A percentile compares a stretch with the other conserved stretches of the same genome.
These are phyloP conservation scores for Copidosoma floridanum DNA, from an alignment of 1,140 invertebrate genomes.

Conservation along the genomic window DNA sequence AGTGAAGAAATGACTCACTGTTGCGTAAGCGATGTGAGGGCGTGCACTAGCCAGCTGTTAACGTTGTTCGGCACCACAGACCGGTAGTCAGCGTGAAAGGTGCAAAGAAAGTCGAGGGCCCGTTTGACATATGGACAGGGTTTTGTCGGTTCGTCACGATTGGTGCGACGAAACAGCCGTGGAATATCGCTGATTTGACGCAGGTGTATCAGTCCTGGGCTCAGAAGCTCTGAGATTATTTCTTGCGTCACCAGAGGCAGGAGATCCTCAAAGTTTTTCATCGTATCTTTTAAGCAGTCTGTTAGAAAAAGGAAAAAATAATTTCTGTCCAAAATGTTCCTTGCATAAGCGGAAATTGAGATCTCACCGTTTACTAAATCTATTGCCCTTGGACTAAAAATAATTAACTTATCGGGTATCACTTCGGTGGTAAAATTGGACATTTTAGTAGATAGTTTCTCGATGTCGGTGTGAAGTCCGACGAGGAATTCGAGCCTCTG, in stretches of 20 bases:
- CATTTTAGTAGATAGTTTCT: slow-evolving; percentile 51
- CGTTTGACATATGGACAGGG: slow-evolving; percentile 75
- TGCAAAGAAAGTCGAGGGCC: slow-evolving; percentile 63
- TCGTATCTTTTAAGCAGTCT: slow-evolving; percentile 58
- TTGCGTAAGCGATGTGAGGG: slow-evolving; percentile 65
- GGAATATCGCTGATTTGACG: slow-evolving; percentile 88
- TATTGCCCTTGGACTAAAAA: slow-evolving; percentile 29
- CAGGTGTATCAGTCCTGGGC: slow-evolving; percentile 60
- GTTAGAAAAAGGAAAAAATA: slow-evolving; percentile 17
- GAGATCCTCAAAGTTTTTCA: slow-evolving; percentile 51
- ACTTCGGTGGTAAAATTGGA: slow-evolving; percentile 53
- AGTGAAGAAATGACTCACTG: slow-evolving; percentile 59
- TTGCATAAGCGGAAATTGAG: slow-evolving; percentile 3
- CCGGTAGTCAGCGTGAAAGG: slow-evolving; percentile 63
- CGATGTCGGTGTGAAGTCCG: slow-evolving; percentile 53
- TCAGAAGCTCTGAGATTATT: slow-evolving; percentile 61
- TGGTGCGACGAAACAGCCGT: slow-evolving; percentile 87
- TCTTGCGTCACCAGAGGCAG: slow-evolving; percentile 59
- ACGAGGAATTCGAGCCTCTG: slow-evolving; percentile 52
- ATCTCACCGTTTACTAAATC: slow-evolving; percentile 45
- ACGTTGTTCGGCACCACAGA: slow-evolving; percentile 57
- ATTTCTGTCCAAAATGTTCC: neutral
- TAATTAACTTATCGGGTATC: slow-evolving; percentile 50
- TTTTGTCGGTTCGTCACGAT: slow-evolving; percentile 79
- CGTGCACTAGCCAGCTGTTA: slow-evolving; percentile 58